Evolutionary conservation across 2,888 invertebrate species (phyloP), one percentile per base, ranked within the genome.

Genomic region (Stramonita haemastoma): DNA sequence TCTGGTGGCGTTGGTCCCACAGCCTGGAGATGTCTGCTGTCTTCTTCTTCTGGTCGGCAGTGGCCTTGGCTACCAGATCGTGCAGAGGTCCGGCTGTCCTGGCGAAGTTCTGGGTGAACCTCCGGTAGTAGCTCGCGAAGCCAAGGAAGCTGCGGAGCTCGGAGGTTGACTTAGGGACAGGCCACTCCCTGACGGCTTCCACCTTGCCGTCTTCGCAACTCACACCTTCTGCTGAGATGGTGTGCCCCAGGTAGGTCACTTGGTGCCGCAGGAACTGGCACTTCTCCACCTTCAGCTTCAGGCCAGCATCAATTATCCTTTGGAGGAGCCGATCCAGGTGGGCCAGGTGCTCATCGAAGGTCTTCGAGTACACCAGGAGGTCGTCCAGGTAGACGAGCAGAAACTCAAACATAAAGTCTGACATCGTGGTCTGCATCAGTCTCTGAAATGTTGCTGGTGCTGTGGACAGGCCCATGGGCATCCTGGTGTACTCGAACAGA

Each of bases 281-380:
- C 81, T 93, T 93, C 0, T 90, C 89, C 0, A 92, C 91, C 22
- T 91, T 90, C 8, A 92, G 56, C 70, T 92, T 93, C 91, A 79
- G 32, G 90, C 89, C 83, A 90, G 89, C 32, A 77, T 89, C 36
- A 90, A 84, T 22, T 89, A 73, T 46, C 0, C 91, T 73, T n/a
- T 77, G 56, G 32, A 94, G 88, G 5, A 93, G 92, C 46, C 89
- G 86, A 17, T 92, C 91, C 36, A 93, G 89, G 17, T 91, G 79
- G n/a, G 90, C 87, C 0, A 93, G 77, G 19, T 89, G 90, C 84
- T 93, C 92, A 15, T 92, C 90, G 56, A 91, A 91, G 2, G 92
- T 91, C 57, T 46, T 77, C 0, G 91, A 91, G 36, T 66, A 90
- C 1, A 90, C 70, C 83, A 90, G 87, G 6, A 90, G 77, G 66